A percentile compares a stretch with the other conserved stretches of the same genome.
phyloP scores from a whole-genome alignment of 2,888 invertebrate species.

The Scaptomyza flava region DNA sequence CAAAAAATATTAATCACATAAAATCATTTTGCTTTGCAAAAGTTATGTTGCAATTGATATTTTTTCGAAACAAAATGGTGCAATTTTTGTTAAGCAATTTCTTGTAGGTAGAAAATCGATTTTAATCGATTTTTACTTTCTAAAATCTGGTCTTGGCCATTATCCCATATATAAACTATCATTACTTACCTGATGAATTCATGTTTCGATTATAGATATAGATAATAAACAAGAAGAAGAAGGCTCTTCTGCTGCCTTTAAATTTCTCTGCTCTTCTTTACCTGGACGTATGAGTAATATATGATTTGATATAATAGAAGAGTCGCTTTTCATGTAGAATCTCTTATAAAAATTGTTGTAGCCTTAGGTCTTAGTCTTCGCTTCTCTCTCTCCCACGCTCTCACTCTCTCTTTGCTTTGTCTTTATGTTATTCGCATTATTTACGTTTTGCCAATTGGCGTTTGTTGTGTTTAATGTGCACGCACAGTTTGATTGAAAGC shows the following conservation, averaged over 20 bases:
- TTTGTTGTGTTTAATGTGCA: constrained; percentile 22
- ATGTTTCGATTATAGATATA: no score
- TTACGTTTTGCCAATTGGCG: constrained; percentile 20
- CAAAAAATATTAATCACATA: not conserved
- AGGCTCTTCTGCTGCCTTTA: not conserved
- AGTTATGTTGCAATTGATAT: no score
- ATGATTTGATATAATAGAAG: constrained; percentile 6
- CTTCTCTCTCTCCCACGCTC: not conserved
- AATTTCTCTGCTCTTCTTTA: not conserved
- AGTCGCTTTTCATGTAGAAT: not conserved
- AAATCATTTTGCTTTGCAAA: no score
- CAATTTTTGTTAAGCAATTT: no score
- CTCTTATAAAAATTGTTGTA: constrained; percentile 19
- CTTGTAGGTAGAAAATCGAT: not conserved
- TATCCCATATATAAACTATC: no score
- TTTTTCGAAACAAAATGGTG: no score
- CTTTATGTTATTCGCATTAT: not conserved
- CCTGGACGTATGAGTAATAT: constrained; percentile 26
- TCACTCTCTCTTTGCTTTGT: not conserved
- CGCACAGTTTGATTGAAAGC: constrained; percentile 24
- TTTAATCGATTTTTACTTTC: not conserved
- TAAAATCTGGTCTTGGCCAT: no score
- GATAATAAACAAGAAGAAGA: no score
- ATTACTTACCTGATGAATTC: no score
- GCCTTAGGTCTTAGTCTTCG: not conserved